phyloP scores from a whole-genome alignment of 2,113 vertebrate species.

The Hypanus sabinus region DNA sequence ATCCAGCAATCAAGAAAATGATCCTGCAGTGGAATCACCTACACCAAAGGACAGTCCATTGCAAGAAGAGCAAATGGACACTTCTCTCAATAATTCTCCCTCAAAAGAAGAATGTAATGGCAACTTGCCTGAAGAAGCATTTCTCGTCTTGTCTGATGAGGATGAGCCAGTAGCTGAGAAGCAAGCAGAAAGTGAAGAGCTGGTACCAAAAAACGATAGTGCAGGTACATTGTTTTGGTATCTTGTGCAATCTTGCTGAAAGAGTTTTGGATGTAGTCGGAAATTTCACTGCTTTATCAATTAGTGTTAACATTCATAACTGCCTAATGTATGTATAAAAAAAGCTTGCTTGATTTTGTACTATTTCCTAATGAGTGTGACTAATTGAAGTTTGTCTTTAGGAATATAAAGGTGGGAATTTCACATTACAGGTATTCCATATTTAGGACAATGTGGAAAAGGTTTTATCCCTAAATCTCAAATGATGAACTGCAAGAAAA shows the following conservation, averaged over 20 bases:
- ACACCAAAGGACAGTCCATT: conserved; percentile 22
- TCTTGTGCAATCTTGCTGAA: background rate
- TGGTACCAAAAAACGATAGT: conserved; percentile 13
- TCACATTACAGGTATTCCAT: background rate
- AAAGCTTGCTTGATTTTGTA: background rate
- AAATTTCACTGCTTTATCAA: background rate
- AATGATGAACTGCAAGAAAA: background rate
- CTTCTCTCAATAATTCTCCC: conserved; percentile 54
- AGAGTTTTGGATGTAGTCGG: background rate
- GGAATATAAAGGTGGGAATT: background rate
- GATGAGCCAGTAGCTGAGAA: conserved; percentile 63
- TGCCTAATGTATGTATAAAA: background rate
- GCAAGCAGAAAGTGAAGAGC: conserved; percentile 44
- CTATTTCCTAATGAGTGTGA: background rate
- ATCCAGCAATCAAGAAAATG: background rate
- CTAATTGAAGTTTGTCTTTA: background rate
- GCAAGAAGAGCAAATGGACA: conserved; percentile 59
- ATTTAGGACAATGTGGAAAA: background rate
- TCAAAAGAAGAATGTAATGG: conserved; percentile 66
- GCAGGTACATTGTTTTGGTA: background rate
- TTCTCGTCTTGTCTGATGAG: conserved; percentile 72
- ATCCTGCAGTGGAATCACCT: background rate
- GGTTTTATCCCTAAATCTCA: background rate
- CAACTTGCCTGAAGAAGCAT: conserved; percentile 70
- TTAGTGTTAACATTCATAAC: background rate